These are phyloP conservation scores for Enhydra lutris DNA, from an alignment of 2,113 vertebrate genomes.

Conservation along the genomic window DNA sequence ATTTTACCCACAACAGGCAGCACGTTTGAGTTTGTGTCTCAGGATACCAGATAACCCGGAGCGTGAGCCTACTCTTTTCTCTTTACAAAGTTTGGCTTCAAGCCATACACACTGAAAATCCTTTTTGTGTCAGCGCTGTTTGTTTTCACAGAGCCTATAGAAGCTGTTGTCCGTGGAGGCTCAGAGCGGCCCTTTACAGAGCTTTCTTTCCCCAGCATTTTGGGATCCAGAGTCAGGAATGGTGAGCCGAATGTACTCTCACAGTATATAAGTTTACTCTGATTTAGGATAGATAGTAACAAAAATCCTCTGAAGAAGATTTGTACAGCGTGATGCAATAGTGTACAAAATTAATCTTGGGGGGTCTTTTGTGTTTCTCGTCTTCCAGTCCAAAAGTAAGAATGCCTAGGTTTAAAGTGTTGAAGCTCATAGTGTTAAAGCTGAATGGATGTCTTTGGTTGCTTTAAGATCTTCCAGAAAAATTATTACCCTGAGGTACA, in stretches of 20 bases:
- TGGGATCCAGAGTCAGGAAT: neutral
- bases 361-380: neutral
- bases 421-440: neutral
- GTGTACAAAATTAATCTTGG: neutral
- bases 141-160: neutral
- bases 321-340: neutral
- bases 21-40: neutral
- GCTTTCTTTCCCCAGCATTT: neutral
- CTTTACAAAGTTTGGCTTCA: neutral
- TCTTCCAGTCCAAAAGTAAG: neutral
- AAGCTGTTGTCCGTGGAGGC: neutral
- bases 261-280: neutral
- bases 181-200: neutral
- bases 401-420: neutral
- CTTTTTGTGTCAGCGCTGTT: neutral
- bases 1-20: neutral
- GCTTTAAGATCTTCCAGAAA: constrained; percentile 36
- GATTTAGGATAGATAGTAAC: neutral
- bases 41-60: neutral
- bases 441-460: neutral
- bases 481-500: constrained; percentile 20
- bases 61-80: neutral
- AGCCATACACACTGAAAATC: neutral
- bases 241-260: neutral
- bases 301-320: neutral